Evolutionary conservation across 2,888 invertebrate species (phyloP), one percentile per base, ranked within the genome.

Genomic region (Cosmia pyralina): DNA sequence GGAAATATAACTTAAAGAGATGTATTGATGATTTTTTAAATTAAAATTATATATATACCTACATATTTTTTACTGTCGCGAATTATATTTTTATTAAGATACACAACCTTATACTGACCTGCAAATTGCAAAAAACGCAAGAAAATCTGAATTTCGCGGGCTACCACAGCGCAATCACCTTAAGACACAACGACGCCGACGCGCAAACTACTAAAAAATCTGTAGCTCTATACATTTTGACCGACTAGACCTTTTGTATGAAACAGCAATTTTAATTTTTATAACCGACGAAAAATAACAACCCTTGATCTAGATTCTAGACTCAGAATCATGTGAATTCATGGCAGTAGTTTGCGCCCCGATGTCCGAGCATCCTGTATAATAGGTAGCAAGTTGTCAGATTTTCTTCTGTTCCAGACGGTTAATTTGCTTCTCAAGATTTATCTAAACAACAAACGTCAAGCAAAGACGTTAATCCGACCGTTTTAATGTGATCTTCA

Each of bases 381-480:
- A 52, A 50, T 11, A 38, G 17, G 5, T 15, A 46, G 17, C 11
- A 28, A 2, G n/a, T 41, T 55, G 19, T 50, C 13, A n/a, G 41
- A 63, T 72, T 50, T 58, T 17, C 17, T n/a, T 17, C 13, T 41
- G 48, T 48, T 34, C 15, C 55, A 57, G 15, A 52, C n/a, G 15
- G 8, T 48, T 28, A 17, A 55, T 57, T 50, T 34, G 22, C 8
- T 4, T 53, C 5, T 38, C 72, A 46, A 63, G 53, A 44, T 72
- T 57, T 46, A 64, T 55, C n/a, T 62, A 34, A 22, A 4, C 19
- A 67, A 70, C n/a, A 34, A 79, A 38, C 50, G 69, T 70, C 59
- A 53, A 55, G 34, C 13, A n/a, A 48, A 17, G 34, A 81, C 66
- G 66, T 55, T 69, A 77, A 70, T 69, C 72, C n/a, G 53, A 50